These are phyloP conservation scores for Rhyzopertha dominica DNA, from an alignment of 1,140 invertebrate genomes.

Conservation along the genomic window DNA sequence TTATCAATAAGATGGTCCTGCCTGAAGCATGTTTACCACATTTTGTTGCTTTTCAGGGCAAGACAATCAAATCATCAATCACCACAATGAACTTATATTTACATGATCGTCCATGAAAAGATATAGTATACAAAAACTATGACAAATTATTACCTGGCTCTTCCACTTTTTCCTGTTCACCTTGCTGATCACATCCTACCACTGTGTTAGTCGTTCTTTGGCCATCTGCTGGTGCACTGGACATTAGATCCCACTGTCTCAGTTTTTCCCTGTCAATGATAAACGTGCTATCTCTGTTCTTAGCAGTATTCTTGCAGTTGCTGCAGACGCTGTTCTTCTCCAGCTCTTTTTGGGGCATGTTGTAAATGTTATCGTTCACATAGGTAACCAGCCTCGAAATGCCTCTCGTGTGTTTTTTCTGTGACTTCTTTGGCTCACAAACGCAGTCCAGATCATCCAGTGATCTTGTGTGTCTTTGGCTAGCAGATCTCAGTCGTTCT, in stretches of 20 bases:
- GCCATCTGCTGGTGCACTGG: conserved; percentile 55
- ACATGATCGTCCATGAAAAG: too few species aligned
- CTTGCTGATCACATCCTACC: conserved; percentile 44
- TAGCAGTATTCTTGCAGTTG: conserved; percentile 26
- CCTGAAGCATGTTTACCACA: too few species aligned
- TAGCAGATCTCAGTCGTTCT: conserved; percentile 70
- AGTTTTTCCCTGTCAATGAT: conserved; percentile 80
- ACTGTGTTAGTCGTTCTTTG: conserved; percentile 46
- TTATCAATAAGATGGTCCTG: too few species aligned
- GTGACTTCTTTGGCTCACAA: conserved; percentile 30
- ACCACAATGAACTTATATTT: too few species aligned
- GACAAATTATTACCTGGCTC: conserved; percentile 43
- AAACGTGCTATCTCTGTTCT: conserved; percentile 45
- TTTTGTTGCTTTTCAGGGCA: too few species aligned
- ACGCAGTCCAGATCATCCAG: conserved; percentile 70
- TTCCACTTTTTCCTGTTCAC: conserved; percentile 39
- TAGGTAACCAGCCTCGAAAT: conserved; percentile 65
- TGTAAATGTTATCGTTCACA: conserved; percentile 65
- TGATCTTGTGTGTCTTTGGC: conserved; percentile 72
- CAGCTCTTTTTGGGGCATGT: conserved; percentile 44
- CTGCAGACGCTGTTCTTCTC: conserved; percentile 26
- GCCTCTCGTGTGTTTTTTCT: conserved; percentile 33
- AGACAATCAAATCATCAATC: too few species aligned
- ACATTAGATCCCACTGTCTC: conserved; percentile 81
- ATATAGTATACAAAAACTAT: conserved; percentile 26